Conservation (phyloP, 2,113 vertebrate genomes). For the Excalfactoria chinensis region DNA sequence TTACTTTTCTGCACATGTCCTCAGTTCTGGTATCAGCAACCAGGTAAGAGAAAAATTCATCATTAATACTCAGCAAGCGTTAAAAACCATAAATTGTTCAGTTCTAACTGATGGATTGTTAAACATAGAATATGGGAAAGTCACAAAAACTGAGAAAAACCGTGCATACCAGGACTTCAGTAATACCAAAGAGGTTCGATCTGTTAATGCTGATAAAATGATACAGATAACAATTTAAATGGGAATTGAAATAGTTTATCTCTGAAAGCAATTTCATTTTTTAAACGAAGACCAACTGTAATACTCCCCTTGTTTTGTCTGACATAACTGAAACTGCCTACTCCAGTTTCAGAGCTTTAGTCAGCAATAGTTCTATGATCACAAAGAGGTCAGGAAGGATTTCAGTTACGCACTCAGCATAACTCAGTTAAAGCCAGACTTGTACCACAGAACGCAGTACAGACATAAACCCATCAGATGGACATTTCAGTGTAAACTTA, state of each 20-base stretch:
- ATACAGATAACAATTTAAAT: background rate
- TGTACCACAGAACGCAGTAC: background rate
- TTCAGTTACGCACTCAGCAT: background rate
- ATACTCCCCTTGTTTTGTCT: background rate
- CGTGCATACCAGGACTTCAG: background rate
- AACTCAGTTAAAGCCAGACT: background rate
- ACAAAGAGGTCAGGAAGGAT: background rate
- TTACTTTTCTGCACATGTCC: background rate
- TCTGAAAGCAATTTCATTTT: background rate
- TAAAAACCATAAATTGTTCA: background rate
- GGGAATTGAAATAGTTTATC: background rate
- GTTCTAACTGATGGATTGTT: background rate
- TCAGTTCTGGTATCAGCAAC: background rate
- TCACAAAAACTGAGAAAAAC: background rate
- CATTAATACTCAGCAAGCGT: background rate
- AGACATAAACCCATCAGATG: background rate
- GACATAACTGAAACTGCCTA: background rate
- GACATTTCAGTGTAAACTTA: background rate
- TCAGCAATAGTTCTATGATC: background rate
- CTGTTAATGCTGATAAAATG: background rate
- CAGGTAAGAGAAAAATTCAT: background rate
- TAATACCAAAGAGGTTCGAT: background rate
- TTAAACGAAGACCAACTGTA: background rate
- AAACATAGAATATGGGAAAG: background rate
- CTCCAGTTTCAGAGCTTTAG: background rate